These are phyloP conservation scores for Zaprionus ornatus DNA, from an alignment of 1,140 invertebrate species.

Conservation along the genomic window DNA sequence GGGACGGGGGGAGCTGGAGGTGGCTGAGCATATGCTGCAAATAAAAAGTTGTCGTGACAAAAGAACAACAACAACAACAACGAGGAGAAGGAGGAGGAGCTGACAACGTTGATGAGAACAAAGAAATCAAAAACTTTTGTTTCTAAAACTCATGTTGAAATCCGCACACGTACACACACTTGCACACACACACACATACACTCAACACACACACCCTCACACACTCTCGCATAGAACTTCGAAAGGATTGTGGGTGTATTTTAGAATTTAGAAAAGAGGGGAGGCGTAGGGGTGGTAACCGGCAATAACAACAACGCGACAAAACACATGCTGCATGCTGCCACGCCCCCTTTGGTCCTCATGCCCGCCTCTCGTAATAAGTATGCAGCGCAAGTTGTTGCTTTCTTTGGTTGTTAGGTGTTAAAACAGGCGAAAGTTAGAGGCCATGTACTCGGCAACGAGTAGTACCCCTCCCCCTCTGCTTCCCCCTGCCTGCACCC, in stretches of 20 bases:
- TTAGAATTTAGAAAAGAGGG: slow-evolving; percentile 61
- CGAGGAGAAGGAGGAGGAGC: slow-evolving; percentile 18
- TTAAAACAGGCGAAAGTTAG: slow-evolving; percentile 78
- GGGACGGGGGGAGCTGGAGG: neutral
- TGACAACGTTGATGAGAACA: slow-evolving; percentile 31
- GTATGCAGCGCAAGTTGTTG: slow-evolving; percentile 49
- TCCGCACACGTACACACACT: slow-evolving; percentile 51
- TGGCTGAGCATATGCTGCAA: slow-evolving; percentile 28
- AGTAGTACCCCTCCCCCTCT: neutral
- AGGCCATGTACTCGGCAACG: slow-evolving; percentile 59
- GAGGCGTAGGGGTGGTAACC: neutral
- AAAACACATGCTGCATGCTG: slow-evolving; percentile 68
- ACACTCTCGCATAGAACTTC: neutral
- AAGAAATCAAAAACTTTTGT: slow-evolving; percentile 83
- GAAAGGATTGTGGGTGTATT: slow-evolving; percentile 55
- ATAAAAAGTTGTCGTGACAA: slow-evolving; percentile 54
- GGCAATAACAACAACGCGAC: slow-evolving; percentile 17
- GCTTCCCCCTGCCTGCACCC: slow-evolving; percentile 40
- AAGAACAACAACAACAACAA: slow-evolving; percentile 25
- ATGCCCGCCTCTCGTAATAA: neutral
- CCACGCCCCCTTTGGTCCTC: neutral
- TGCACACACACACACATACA: neutral
- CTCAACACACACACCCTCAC: neutral
- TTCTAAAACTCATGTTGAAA: slow-evolving; percentile 83
- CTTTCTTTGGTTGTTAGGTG: slow-evolving; percentile 72